Conservation (phyloP, 2,113 vertebrate species). For the Mustela lutreola region DNA sequence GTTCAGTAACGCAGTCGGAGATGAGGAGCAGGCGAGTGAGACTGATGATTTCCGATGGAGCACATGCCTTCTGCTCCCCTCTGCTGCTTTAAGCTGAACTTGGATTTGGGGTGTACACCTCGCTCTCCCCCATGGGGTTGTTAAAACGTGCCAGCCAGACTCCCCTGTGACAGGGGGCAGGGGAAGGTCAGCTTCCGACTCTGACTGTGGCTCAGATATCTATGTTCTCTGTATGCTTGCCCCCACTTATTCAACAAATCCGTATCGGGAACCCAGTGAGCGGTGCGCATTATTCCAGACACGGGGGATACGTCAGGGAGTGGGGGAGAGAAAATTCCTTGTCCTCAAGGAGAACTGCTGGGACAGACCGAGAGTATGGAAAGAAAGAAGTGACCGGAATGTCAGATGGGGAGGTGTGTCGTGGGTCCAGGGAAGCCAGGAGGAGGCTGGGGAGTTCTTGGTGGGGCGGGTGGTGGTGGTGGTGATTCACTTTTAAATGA, state of each 20-base stretch:
- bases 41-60: neutral
- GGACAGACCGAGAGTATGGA: neutral
- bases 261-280: neutral
- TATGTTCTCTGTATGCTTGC: neutral
- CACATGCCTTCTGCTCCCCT: neutral
- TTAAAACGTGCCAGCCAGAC: neutral
- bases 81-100: neutral
- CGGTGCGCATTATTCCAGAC: neutral
- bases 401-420: rapidly evolving
- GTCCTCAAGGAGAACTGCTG: neutral
- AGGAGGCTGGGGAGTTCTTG: neutral
- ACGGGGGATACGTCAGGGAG: too few relatives aligned
- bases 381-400: neutral
- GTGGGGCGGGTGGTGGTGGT: neutral
- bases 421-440: neutral
- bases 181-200: neutral
- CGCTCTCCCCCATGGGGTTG: neutral
- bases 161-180: neutral
- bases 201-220: neutral
- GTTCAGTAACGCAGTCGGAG: neutral
- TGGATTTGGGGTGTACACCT: neutral
- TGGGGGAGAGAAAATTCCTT: neutral
- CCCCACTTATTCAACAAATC: neutral
- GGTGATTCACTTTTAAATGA: neutral
- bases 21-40: neutral